A percentile compares a stretch with the other conserved stretches of the same genome.
Conservation (phyloP, 2,888 invertebrate genomes). For the Odontothrips loti region DNA sequence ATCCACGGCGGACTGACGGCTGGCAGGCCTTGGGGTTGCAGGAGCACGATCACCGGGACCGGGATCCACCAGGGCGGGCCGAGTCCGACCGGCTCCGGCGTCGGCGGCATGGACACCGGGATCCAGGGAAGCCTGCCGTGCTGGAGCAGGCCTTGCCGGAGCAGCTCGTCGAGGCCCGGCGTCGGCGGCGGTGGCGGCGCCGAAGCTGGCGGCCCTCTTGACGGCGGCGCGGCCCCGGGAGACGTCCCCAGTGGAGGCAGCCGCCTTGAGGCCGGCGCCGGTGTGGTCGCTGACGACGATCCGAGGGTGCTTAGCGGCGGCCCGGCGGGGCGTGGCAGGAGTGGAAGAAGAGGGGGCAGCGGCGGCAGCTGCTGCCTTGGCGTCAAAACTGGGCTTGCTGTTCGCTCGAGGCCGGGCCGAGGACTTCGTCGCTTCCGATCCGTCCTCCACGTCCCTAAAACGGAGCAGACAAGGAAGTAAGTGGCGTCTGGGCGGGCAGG, state of each 20-base stretch:
- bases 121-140: not conserved
- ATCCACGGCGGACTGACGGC: too few relatives aligned
- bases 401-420: not conserved
- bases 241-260: not conserved
- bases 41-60: too few relatives aligned
- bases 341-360: not conserved
- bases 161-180: too few relatives aligned
- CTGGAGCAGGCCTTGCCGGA: too few relatives aligned
- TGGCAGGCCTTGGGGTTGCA: too few relatives aligned
- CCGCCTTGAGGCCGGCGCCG: not conserved
- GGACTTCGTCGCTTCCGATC: constrained; percentile 5
- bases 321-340: not conserved
- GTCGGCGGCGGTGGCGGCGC: too few relatives aligned
- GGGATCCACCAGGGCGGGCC: too few relatives aligned
- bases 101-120: not conserved
- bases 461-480: not conserved
- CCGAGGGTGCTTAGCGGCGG: not conserved
- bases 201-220: too few relatives aligned
- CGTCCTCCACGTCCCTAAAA: constrained; percentile 5
- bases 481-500: too few relatives aligned
- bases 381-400: not conserved
- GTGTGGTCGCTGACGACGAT: not conserved
- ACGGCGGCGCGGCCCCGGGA: too few relatives aligned
- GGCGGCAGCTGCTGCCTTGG: not conserved
- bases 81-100: not conserved